A percentile compares a stretch with the other conserved stretches of the same genome.
Conservation (phyloP, 2,888 invertebrate species). For the Cephalotes varians region DNA sequence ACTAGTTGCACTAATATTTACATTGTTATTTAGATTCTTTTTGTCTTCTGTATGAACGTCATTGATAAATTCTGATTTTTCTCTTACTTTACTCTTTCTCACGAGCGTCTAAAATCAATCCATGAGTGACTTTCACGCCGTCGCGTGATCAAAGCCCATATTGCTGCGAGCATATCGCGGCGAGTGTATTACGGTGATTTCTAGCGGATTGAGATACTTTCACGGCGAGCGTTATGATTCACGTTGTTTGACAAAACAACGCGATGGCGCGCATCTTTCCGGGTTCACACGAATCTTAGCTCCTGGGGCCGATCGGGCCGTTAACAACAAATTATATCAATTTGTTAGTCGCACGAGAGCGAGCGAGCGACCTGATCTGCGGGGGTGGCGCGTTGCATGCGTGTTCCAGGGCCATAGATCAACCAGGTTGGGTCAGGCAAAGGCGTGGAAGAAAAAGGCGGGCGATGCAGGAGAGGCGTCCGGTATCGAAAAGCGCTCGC, state of each 20-base stretch:
- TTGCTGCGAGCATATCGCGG: background rate
- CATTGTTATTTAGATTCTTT: background rate
- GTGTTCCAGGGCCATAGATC: conserved; percentile 81
- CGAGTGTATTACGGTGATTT: background rate
- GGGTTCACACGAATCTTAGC: conserved; percentile 76
- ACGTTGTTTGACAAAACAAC: conserved; percentile 46
- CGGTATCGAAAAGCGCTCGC: conserved; percentile 48
- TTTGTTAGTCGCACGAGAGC: conserved; percentile 76
- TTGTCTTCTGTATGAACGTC: background rate
- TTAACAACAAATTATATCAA: conserved; percentile 79
- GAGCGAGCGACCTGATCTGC: conserved; percentile 72
- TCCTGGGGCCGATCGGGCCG: conserved; percentile 63
- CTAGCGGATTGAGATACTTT: conserved; percentile 33
- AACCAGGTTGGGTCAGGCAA: conserved; percentile 66
- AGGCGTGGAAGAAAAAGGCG: conserved; percentile 68
- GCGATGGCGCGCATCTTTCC: conserved; percentile 57
- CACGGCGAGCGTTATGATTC: conserved; percentile 30
- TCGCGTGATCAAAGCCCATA: conserved; percentile 15
- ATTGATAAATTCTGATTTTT: conserved; percentile 2
- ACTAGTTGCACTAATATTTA: conserved; percentile 9
- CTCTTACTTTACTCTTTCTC: background rate
- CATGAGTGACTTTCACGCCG: background rate
- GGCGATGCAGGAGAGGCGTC: conserved; percentile 47
- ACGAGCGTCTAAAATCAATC: conserved; percentile 27
- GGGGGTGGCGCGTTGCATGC: conserved; percentile 81